Percentiles rank a stretch among this genome's conserved stretches.
Evolutionary conservation across 2,888 invertebrate genomes (phyloP).

Genomic region (Acrobasis suavella): DNA sequence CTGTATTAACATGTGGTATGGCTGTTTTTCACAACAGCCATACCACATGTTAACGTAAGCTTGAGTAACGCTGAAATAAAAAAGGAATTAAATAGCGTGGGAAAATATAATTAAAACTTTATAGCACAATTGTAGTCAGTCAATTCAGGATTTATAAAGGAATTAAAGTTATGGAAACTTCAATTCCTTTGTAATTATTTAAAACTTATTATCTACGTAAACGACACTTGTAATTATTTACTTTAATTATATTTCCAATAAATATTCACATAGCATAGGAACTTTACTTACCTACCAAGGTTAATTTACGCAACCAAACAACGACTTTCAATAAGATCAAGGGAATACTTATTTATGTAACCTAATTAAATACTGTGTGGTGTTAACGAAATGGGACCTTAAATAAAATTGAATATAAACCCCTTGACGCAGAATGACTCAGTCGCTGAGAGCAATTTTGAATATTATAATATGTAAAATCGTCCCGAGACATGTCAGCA

Average conservation of each 20-base stretch:
- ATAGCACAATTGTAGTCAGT: neutral
- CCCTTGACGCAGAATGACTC: constrained; percentile 73
- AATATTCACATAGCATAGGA: too few species aligned
- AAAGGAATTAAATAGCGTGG: neutral
- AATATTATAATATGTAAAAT: constrained; percentile 80
- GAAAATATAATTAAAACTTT: neutral
- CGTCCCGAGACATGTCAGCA: constrained; percentile 47
- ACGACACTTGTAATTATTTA: neutral
- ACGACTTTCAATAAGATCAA: too few species aligned
- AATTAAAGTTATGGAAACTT: too few species aligned
- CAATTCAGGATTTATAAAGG: neutral
- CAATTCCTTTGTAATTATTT: neutral
- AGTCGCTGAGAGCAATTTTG: constrained; percentile 74
- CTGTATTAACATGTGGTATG: too few species aligned
- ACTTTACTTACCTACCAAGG: too few species aligned
- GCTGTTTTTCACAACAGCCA: neutral
- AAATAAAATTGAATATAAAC: constrained; percentile 64
- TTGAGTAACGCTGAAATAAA: neutral
- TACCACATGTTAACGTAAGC: neutral
- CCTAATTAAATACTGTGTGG: neutral
- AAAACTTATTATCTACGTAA: neutral
- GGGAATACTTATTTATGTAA: neutral
- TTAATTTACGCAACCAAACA: too few species aligned
- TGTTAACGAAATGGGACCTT: constrained; percentile 45
- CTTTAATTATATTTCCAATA: too few species aligned